Evolutionary conservation across 2,888 invertebrate species (phyloP), one percentile per base, ranked within the genome.

Genomic region (Drosophila emarginata): DNA sequence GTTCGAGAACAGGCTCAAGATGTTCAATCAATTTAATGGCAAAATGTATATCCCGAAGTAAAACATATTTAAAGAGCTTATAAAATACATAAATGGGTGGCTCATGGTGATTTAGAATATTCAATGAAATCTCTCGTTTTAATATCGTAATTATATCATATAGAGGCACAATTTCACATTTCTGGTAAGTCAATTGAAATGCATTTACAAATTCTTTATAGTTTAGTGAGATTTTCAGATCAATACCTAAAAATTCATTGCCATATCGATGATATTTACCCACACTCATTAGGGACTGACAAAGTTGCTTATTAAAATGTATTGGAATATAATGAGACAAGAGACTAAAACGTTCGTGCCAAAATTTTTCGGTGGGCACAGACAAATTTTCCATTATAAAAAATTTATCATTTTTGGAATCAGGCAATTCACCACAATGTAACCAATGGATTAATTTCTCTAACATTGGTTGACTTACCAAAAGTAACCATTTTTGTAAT

Each of bases 21-120:
- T 32, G 5, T 1, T 77, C 64, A 12, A 79, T 63, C 4, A 82
- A 36, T 4, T 67, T 11, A 0, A 60, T 50, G 9, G 53, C 66
- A 36, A 85, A 80, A 2, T 64, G 21, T 7, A 26, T 21, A 14
- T 80, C 77, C 0, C 61, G 5, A 0, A 86, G 64, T 51, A 80
- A 23, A 12, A 77, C 15, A 56, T 75, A 80, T 21, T 69, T 62
- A 51, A 83, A 72, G 0, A 80, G 36, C 1, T 61, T 56, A 4
- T 54, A 7, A 0, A 80, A 28, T 0, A 82, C 21, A 2, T 62
- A 51, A 45, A 45, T 15, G 53, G 1, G 0, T 36, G 45, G 36
- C 4, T n/a, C 1, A 11, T n/a, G 0, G 0, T 15, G 3, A 0
- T 37, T 4, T 15, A n/a, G 0, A 14, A 21, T 5, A 79, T 53